Percentiles rank a stretch among this genome's conserved stretches.
Evolutionary conservation across 1,140 invertebrate genomes (phyloP).

Genomic region (Habropoda laboriosa): DNA sequence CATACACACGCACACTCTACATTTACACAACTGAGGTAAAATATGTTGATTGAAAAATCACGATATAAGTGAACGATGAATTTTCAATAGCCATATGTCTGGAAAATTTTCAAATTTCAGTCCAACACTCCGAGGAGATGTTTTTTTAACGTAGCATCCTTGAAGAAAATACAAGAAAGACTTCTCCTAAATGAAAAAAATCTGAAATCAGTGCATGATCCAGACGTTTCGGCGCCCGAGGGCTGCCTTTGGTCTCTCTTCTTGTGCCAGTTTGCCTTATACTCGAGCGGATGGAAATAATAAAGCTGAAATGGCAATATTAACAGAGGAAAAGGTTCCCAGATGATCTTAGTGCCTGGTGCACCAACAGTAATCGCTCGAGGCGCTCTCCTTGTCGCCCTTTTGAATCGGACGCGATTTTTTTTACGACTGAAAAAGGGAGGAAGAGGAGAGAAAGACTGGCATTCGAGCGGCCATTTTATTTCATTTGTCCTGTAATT

Average conservation of each 20-base stretch:
- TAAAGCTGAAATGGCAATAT: constrained; percentile 2
- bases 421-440: background rate
- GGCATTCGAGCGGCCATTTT: background rate
- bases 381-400: constrained; percentile 2
- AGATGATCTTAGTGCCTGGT: background rate
- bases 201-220: background rate
- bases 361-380: background rate
- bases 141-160: too few species aligned
- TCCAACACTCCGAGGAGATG: too few species aligned
- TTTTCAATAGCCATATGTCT: too few species aligned
- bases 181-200: too few species aligned
- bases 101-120: too few species aligned
- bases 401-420: background rate
- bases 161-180: too few species aligned
- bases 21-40: too few species aligned
- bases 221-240: constrained; percentile 12
- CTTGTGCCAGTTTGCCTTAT: background rate
- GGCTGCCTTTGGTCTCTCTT: background rate
- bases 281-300: constrained; percentile 11
- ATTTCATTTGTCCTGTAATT: background rate
- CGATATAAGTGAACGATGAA: too few species aligned
- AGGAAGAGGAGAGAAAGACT: background rate
- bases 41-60: too few species aligned
- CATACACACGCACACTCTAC: too few species aligned
- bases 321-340: background rate